Conservation (phyloP, 1,140 invertebrate species). For the Periplaneta americana region DNA sequence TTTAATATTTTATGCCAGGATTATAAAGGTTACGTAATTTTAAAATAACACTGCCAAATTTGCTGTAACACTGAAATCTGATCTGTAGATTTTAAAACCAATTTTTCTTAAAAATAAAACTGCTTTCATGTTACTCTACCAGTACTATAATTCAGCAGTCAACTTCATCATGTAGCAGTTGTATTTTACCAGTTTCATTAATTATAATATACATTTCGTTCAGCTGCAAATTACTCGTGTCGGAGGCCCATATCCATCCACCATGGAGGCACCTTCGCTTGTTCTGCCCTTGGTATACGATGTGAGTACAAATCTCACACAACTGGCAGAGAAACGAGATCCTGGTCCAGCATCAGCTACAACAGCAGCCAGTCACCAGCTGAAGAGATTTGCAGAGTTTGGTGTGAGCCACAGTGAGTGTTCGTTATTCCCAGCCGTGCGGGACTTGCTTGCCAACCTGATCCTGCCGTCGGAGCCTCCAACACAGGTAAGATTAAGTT, state of each 20-base stretch:
- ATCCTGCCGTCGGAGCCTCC: constrained; percentile 62
- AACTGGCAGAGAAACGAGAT: constrained; percentile 74
- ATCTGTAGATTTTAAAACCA: no score
- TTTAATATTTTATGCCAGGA: no score
- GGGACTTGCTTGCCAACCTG: constrained; percentile 78
- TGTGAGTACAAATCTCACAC: constrained; percentile 75
- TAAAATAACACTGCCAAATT: no score
- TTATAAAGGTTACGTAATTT: no score
- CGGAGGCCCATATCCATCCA: constrained; percentile 51
- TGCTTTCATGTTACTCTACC: no score
- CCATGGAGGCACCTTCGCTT: constrained; percentile 67
- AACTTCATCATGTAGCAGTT: no score
- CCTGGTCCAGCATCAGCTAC: constrained; percentile 53
- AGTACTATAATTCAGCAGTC: no score
- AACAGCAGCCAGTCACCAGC: constrained; percentile 54
- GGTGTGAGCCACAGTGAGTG: constrained; percentile 65
- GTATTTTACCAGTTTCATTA: not conserved
- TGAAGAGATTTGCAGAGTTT: constrained; percentile 68
- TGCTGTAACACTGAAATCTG: no score
- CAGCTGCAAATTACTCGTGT: constrained; percentile 81
- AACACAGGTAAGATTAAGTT: constrained; percentile 19
- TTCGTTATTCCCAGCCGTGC: constrained; percentile 80
- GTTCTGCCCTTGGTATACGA: constrained; percentile 88
- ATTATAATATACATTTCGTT: constrained; percentile 24
- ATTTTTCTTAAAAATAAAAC: no score